Evolutionary conservation across 2,797 vertebrate species (phyloP), one percentile per base, ranked within the genome.

Genomic region (Cercopithecus neglectus): DNA sequence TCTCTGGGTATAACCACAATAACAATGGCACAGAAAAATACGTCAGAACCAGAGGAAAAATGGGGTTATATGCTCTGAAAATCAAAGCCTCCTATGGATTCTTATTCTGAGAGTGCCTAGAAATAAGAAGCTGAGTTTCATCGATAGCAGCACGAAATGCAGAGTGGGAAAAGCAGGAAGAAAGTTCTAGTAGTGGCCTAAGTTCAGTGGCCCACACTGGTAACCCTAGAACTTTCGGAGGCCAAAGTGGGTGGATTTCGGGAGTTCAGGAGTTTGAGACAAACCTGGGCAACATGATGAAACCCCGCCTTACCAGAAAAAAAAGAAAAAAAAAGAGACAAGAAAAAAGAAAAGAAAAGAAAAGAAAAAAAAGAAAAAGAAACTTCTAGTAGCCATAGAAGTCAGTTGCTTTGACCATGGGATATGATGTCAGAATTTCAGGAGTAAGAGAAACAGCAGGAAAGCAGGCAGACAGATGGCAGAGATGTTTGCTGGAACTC

Each of bases 341-440:
- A 89, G 22, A 57, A 24, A 57, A 57, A 5, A 57, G 4, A 57
- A 61, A 61, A 61, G 53, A 55, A 9, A 55, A 55, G 0, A 44
- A 8, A 44, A 44, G 1, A 1, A 55, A 26, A 24, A 26, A 1
- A 39, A 76, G 36, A 91, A 30, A 28, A 78, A 94, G 50, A 30
- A 93, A 88, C 13, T 83, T 72, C 2, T 7, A 61, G 89, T 17
- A 83, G 36, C 33, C 5, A 78, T 8, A 50, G 36, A 86, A 50
- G 4, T 76, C 46, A 70, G 13, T 76, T 55, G 57, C 46, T 82
- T 53, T 81, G 78, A 91, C 30, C 12, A 7, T 72, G 90, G 50
- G 41, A 28, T 59, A 59, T 88, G 76, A 72, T 46, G 70, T 53
- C 48, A 39, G 67, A 76, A 87, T 93, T 93, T 95, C 72, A 83